phyloP scores from a whole-genome alignment of 2,797 vertebrate species.

The Chelidonichthys spinosus region DNA sequence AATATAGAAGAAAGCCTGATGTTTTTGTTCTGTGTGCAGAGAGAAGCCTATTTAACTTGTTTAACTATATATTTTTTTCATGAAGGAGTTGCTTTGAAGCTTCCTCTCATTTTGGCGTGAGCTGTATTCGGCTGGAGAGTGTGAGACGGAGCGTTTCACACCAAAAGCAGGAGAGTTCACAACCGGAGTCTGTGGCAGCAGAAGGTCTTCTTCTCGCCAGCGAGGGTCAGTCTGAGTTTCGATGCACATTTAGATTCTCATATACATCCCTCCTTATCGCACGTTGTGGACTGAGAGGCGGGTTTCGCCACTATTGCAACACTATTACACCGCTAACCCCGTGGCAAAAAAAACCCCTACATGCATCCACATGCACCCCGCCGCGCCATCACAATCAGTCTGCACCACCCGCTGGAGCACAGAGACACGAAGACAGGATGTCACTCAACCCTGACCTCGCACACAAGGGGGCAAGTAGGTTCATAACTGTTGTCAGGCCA shows the following conservation, averaged over 20 bases:
- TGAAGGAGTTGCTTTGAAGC: not conserved
- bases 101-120: not conserved
- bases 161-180: not conserved
- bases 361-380: constrained; percentile 12
- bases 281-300: not conserved
- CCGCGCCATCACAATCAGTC: constrained; percentile 56
- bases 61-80: not conserved
- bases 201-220: not conserved
- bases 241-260: not conserved
- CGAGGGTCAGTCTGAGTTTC: not conserved
- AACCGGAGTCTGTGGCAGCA: not conserved
- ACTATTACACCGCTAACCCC: too few species aligned
- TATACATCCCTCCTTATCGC: not conserved
- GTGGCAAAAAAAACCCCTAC: not conserved
- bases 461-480: constrained; percentile 37
- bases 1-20: not conserved
- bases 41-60: not conserved
- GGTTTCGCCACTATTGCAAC: not conserved
- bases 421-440: constrained; percentile 65
- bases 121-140: not conserved
- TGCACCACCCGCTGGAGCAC: constrained; percentile 69
- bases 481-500: constrained; percentile 75
- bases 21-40: not conserved
- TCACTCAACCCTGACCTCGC: constrained; percentile 76
- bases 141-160: not conserved